These are phyloP conservation scores for Synaphobranchus kaupii DNA, from an alignment of 2,797 vertebrate genomes.

Conservation along the genomic window DNA sequence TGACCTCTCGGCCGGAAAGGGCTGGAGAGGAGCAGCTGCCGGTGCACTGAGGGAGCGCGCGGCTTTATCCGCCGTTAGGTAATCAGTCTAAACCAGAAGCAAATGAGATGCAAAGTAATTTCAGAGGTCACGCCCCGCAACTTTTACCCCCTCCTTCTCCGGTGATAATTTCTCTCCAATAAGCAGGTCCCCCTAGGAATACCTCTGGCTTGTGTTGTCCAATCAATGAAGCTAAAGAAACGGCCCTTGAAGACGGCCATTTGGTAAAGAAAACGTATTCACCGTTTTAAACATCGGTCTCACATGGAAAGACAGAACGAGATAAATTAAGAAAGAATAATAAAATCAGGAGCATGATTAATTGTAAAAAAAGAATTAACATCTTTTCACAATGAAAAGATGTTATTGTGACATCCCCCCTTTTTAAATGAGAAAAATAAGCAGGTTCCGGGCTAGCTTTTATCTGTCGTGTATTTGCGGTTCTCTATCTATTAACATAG, in stretches of 20 bases:
- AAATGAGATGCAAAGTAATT: slow-evolving; percentile 17
- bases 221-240: neutral
- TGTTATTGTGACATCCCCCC: neutral
- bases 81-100: neutral
- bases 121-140: neutral
- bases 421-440: neutral
- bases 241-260: neutral
- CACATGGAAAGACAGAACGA: neutral
- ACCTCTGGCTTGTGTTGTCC: neutral
- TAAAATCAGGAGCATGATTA: neutral
- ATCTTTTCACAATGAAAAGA: neutral
- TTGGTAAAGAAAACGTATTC: neutral
- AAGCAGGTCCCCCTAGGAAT: neutral
- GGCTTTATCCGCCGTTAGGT: neutral
- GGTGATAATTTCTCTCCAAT: neutral
- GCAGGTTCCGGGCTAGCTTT: neutral
- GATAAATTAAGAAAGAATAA: neutral
- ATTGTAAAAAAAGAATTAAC: neutral
- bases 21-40: neutral
- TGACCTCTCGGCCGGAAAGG: neutral
- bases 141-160: neutral
- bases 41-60: neutral
- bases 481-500: slow-evolving; percentile 27
- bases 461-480: neutral
- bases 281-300: neutral